phyloP scores from a whole-genome alignment of 2,113 vertebrate genomes.

The Colius striatus region DNA sequence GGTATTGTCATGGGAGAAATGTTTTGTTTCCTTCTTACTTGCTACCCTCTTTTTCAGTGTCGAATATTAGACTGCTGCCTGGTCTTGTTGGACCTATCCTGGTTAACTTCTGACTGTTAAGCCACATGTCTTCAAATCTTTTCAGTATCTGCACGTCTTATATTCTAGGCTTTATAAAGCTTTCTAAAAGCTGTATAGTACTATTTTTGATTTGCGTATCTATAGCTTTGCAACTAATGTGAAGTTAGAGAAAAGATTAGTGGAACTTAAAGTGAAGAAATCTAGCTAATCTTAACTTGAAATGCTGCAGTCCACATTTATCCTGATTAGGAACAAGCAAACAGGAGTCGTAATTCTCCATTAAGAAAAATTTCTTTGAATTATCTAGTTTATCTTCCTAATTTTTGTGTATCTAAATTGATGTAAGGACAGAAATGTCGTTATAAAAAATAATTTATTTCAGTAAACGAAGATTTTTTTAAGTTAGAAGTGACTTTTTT shows the following conservation, averaged over 20 bases:
- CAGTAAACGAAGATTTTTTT: not conserved
- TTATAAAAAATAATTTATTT: not conserved
- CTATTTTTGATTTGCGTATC: not conserved
- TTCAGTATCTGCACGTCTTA: not conserved
- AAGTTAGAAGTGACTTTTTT: fast-evolving
- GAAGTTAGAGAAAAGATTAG: not conserved
- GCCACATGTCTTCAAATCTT: not conserved
- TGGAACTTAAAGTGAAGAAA: not conserved
- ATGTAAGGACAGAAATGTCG: not conserved
- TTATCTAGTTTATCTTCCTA: not conserved
- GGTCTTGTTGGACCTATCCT: not conserved
- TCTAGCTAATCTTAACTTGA: not conserved
- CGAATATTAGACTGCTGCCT: not conserved
- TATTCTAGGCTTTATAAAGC: not conserved
- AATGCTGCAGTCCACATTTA: not conserved
- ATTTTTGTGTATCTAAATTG: not conserved
- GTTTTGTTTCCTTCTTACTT: not conserved
- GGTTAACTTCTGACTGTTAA: not conserved
- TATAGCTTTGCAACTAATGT: not conserved
- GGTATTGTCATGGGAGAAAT: not conserved
- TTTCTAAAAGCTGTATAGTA: not conserved
- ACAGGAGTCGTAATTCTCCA: not conserved
- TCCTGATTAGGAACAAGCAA: not conserved
- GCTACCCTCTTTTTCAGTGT: fast-evolving
- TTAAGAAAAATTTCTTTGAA: not conserved